Conservation (phyloP, 2,888 invertebrate species). For the Neria commutata region DNA sequence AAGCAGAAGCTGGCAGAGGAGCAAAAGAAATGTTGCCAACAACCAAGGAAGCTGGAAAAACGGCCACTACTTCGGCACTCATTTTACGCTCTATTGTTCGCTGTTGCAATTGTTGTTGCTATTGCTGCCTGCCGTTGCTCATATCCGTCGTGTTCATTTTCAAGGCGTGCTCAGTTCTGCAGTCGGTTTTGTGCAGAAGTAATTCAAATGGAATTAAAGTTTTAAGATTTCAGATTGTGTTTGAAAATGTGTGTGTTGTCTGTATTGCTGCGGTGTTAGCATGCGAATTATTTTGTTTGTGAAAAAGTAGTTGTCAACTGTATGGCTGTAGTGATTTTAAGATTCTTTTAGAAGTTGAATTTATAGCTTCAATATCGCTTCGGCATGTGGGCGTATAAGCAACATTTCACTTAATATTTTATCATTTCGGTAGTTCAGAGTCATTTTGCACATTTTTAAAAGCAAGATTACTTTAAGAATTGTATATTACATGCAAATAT, state of each 20-base stretch:
- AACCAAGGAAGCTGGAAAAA: not conserved
- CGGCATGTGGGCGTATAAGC: too few species aligned
- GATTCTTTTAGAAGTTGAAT: not conserved
- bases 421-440: too few species aligned
- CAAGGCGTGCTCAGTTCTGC: not conserved
- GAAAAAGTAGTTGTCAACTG: not conserved
- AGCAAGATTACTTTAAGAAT: too few species aligned
- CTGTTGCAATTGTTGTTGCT: slow-evolving; percentile 30
- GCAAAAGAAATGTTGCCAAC: slow-evolving; percentile 6
- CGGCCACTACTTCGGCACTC: slow-evolving; percentile 47
- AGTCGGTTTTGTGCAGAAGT: slow-evolving; percentile 38
- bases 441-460: too few species aligned
- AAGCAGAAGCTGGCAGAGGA: not conserved
- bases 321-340: not conserved
- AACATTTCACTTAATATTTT: too few species aligned
- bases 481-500: too few species aligned
- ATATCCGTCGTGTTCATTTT: slow-evolving; percentile 28
- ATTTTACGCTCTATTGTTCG: slow-evolving; percentile 58
- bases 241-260: slow-evolving; percentile 12
- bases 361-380: too few species aligned
- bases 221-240: slow-evolving; percentile 22
- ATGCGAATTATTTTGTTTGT: slow-evolving; percentile 47
- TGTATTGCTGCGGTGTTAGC: slow-evolving; percentile 39
- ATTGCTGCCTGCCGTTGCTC: slow-evolving; percentile 19
- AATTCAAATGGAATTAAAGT: slow-evolving; percentile 56